phyloP scores from a whole-genome alignment of 2,888 invertebrate genomes.

The Sarcophaga rosellei region DNA sequence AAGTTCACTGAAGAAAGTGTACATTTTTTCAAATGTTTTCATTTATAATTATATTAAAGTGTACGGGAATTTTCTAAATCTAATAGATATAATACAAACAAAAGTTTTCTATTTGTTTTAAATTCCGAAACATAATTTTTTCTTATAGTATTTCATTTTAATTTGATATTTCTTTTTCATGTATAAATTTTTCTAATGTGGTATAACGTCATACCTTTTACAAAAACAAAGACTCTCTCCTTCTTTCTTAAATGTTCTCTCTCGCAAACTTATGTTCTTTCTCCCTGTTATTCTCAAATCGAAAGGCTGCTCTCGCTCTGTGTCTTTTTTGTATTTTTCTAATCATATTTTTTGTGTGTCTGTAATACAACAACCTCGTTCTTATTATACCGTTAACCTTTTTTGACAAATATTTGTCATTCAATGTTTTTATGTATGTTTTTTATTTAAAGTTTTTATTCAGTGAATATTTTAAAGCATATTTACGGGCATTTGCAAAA shows the following conservation, averaged over 20 bases:
- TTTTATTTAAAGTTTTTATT: conserved; percentile 6
- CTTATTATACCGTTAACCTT: conserved; percentile 59
- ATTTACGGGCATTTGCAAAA: conserved; percentile 40
- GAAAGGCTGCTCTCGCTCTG: conserved; percentile 15
- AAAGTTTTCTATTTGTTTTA: background rate
- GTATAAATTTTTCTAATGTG: conserved; percentile 49
- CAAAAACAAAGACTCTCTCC: conserved; percentile 31
- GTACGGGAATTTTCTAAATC: conserved; percentile 25
- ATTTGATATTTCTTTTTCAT: conserved; percentile 34
- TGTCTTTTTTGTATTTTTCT: conserved; percentile 37
- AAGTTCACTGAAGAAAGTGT: background rate
- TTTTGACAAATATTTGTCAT: conserved; percentile 58
- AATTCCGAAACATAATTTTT: conserved; percentile 13
- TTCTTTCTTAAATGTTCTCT: conserved; percentile 18
- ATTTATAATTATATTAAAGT: background rate
- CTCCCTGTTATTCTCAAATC: conserved; percentile 20
- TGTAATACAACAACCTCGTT: conserved; percentile 61
- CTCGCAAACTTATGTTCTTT: background rate
- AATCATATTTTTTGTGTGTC: conserved; percentile 36
- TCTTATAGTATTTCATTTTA: conserved; percentile 38
- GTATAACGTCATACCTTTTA: conserved; percentile 63
- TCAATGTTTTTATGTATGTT: conserved; percentile 18
- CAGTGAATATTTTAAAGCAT: conserved; percentile 35
- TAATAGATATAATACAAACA: background rate
- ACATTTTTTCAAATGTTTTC: background rate